Base-by-base conservation (phyloP, 2,888 invertebrate species). In the Leptopilina myrica region DNA sequence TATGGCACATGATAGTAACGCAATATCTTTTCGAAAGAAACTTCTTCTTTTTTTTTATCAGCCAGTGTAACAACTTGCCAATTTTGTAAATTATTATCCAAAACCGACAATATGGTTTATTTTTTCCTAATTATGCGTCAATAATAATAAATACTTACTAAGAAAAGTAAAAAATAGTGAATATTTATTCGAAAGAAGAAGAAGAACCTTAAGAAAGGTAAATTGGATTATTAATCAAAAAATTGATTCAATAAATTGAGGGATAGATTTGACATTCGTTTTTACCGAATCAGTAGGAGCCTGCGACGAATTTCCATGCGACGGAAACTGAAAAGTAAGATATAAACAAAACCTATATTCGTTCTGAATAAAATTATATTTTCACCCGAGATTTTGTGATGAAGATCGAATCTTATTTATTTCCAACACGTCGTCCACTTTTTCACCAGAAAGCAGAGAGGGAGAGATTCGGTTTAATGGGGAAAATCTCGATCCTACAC, bases 1-100 rank as follows among this genome's bases (percentile, higher is more conserved):
- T 85, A 88, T 85, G 83, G 66, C 81, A 83, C 83, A 82, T 79
- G 83, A 84, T 83, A 82, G 78, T 78, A 80, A 78, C 69, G 64
- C 73, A 80, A 82, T 81, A 83, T 82, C 81, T 78, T 69, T 20
- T 20, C 14, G 20, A 69, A 53, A 69, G 69, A 26, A 69, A 69
- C 46, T 69, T 69, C 46, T 69, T 69, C 20, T 67, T 69, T 67
- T 67, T 43, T 67, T 46, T 15, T 11, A 49, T 7, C 15, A 12
- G 69, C 12, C 14, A 53, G 49, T 69, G 15, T 20, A 69, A 69
- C 12, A 7, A 69, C 49, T 69, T 69, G 26, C 20, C 12, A 53
- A 49, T 69, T 69, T 49, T 26, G 20, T 49, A 12, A 9, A 67
- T 49, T 49, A 12, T 49, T 49, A 12, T 67, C 67, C 6, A 46